These are phyloP conservation scores for Sminthurinus aureus DNA, from an alignment of 2,888 invertebrate species.

Conservation along the genomic window DNA sequence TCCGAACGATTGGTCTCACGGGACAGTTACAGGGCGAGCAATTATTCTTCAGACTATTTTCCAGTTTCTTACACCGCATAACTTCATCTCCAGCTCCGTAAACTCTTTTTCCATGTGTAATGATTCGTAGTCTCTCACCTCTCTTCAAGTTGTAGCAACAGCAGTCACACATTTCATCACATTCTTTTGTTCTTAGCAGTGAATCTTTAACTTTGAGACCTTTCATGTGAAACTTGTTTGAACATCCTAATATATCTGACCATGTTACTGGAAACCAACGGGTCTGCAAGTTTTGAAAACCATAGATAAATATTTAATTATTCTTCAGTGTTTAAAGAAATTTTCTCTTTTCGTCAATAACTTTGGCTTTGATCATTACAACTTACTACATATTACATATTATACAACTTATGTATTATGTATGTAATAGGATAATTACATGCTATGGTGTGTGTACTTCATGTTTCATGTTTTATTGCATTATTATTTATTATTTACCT, in stretches of 20 bases:
- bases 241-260: constrained; percentile 23
- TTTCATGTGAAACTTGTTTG: constrained; percentile 32
- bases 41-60: neutral
- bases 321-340: too few species aligned
- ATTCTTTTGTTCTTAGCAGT: neutral
- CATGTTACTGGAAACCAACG: constrained; percentile 18
- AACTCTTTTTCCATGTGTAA: constrained; percentile 24
- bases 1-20: neutral
- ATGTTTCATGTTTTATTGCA: too few species aligned
- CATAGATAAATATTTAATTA: too few species aligned
- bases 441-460: too few species aligned
- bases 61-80: neutral
- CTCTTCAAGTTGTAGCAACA: constrained; percentile 26
- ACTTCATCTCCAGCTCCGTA: constrained; percentile 19
- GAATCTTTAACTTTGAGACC: constrained; percentile 18
- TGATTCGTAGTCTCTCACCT: constrained; percentile 24
- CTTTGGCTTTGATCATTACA: too few species aligned
- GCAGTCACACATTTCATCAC: constrained; percentile 19
- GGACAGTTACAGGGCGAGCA: constrained; percentile 25
- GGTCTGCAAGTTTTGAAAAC: too few species aligned
- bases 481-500: too few species aligned
- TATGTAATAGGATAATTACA: too few species aligned
- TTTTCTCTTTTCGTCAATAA: too few species aligned
- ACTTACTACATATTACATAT: too few species aligned
- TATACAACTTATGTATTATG: too few species aligned